Base-by-base conservation (phyloP, 2,888 invertebrate species). In the Eurytoma californica region DNA sequence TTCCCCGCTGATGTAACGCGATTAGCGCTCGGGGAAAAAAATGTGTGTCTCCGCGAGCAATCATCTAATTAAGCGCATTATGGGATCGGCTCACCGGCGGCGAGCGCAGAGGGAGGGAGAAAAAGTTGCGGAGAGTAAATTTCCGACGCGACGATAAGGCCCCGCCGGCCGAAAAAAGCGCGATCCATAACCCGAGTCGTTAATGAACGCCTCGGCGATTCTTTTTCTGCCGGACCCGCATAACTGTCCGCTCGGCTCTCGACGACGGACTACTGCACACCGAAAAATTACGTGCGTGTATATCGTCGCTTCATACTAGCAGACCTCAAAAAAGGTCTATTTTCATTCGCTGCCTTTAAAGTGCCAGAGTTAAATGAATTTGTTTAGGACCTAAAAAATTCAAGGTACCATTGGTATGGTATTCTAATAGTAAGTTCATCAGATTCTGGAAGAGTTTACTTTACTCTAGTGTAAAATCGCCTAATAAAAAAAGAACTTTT, bases 181-280 rank as follows among this genome's bases (percentile, higher is more conserved):
- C 65, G 77, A 70, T 58, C 58, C 70, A 66, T 69, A 69, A 61
- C 53, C 47, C 55, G 47, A 28, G 68, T 69, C 68, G 73, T 78
- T 78, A 78, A 73, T 67, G 77, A 72, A 77, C 77, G 72, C 78
- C 78, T 70, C 51, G 58, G 57, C 30, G 30, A 70, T 57, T 75
- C 63, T 76, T 39, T 75, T 55, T 55, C n/a, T 47, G 5, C 72
- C 13, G n/a, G 58, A n/a, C 47, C 24, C 67, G 55, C 60, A 72
- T 77, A 72, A 67, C 60, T 72, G 72, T 39, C 51, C 70, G 57
- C 57, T 61, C 49, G 39, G 3, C 58, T 47, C 55, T 39, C 20
- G n/a, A 18, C 3, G 47, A 28, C 65, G 66, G 74, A 68, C 79
- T 80, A 83, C 82, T 83, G 82, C 72, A 77, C 79, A 67, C 14